These are phyloP conservation scores for Cryptus viduatorius DNA, from an alignment of 2,888 invertebrate genomes.

Conservation along the genomic window DNA sequence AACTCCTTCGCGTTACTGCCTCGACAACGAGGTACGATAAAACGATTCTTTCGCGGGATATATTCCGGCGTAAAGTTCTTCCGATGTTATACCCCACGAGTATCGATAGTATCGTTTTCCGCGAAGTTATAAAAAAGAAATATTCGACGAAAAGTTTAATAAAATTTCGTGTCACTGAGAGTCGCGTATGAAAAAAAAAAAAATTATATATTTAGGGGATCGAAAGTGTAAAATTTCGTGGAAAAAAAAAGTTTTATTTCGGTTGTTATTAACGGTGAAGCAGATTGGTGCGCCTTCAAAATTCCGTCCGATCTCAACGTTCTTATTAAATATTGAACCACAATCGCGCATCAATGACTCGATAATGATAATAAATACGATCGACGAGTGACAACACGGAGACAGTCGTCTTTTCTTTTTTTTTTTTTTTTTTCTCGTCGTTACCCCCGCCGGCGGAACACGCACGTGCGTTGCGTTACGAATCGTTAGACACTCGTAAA, in stretches of 20 bases:
- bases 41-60: constrained; percentile 13
- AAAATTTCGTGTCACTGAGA: not conserved
- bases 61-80: not conserved
- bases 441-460: constrained; percentile 53
- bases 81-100: not conserved
- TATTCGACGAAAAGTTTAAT: constrained; percentile 19
- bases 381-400: constrained; percentile 40
- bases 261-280: constrained; percentile 5
- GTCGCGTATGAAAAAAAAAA: not conserved
- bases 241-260: constrained; percentile 1
- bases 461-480: constrained; percentile 64
- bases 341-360: constrained; percentile 55
- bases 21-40: constrained; percentile 10
- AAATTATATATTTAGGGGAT: constrained; percentile 23
- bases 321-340: constrained; percentile 45
- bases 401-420: constrained; percentile 12
- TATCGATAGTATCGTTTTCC: constrained; percentile 40
- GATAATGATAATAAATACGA: constrained; percentile 39
- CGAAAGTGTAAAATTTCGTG: constrained; percentile 22
- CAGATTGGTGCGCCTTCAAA: not conserved
- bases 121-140: constrained; percentile 20
- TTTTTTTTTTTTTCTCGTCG: no score
- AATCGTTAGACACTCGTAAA: constrained; percentile 61
- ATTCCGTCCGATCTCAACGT: constrained; percentile 1
- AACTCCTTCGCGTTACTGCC: constrained; percentile 25